Conservation (phyloP, 2,113 vertebrate species). For the Seriola aureovittata region DNA sequence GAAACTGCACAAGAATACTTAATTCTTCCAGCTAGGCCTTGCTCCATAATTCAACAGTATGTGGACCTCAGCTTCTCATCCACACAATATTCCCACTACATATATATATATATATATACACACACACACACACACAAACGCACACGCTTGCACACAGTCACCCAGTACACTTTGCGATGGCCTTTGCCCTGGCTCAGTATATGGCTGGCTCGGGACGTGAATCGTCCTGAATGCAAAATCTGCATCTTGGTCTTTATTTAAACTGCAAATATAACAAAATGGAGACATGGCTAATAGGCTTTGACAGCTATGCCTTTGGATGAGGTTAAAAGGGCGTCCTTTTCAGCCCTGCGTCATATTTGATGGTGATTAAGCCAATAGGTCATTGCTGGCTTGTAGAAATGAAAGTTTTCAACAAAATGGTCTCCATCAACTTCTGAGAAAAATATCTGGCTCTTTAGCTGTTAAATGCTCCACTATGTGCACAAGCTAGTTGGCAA, state of each 20-base stretch:
- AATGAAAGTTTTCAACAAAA: conserved; percentile 20
- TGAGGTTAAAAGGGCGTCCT: conserved; percentile 58
- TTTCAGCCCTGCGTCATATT: conserved; percentile 28
- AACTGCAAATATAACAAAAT: conserved; percentile 43
- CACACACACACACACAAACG: background rate
- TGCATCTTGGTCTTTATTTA: conserved; percentile 39
- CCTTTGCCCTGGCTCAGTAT: conserved; percentile 61
- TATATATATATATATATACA: too few relatives aligned
- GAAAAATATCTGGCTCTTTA: background rate
- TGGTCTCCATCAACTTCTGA: too few relatives aligned
- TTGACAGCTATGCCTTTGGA: conserved; percentile 40
- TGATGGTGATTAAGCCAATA: conserved; percentile 33
- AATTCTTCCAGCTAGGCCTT: conserved; percentile 46
- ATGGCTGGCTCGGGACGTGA: conserved; percentile 48
- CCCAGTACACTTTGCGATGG: conserved; percentile 27
- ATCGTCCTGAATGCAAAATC: conserved; percentile 65
- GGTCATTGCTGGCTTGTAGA: conserved; percentile 34
- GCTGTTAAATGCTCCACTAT: background rate
- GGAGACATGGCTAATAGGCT: conserved; percentile 43
- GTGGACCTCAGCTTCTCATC: conserved; percentile 45
- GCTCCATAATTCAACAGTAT: conserved; percentile 74
- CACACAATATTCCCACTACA: conserved; percentile 23
- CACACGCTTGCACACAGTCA: conserved; percentile 3
- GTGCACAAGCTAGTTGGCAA: background rate
- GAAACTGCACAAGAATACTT: conserved; percentile 43